Percentiles rank a stretch among this genome's conserved stretches.
These are phyloP conservation scores for Empidonax alnorum DNA, from an alignment of 2,113 vertebrate species.

Conservation along the genomic window DNA sequence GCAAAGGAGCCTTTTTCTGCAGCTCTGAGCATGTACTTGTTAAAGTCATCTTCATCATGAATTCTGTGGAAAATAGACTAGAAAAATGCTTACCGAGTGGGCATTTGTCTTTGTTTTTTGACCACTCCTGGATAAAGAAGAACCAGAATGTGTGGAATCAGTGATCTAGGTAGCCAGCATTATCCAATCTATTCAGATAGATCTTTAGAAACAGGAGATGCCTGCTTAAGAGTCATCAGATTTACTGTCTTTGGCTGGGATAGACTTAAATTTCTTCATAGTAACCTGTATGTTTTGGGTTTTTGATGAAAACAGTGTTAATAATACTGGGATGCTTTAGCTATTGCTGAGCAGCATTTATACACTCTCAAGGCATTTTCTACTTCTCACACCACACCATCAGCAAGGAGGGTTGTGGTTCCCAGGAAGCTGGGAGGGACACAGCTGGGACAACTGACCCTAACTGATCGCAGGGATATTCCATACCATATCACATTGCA, in stretches of 20 bases:
- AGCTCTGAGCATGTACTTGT: constrained; percentile 79
- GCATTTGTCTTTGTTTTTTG: constrained; percentile 85
- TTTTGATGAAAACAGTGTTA: too few species aligned
- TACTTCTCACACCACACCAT: not conserved
- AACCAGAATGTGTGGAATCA: constrained; percentile 88
- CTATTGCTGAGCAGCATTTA: not conserved
- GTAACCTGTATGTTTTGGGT: too few species aligned
- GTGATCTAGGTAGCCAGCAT: constrained; percentile 80
- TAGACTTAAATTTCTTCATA: too few species aligned
- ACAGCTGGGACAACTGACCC: not conserved
- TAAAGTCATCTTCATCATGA: constrained; percentile 81
- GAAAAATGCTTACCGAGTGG: constrained; percentile 87
- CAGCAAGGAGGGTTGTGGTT: accelerated
- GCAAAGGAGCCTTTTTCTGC: constrained; percentile 72
- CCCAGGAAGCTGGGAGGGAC: not conserved
- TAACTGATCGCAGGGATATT: not conserved
- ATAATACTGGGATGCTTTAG: too few species aligned
- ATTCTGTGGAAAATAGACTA: constrained; percentile 85
- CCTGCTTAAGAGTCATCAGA: too few species aligned
- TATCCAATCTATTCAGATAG: constrained; percentile 86
- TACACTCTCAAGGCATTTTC: not conserved
- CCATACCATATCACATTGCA: too few species aligned
- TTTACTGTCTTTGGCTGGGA: too few species aligned
- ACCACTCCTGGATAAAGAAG: constrained; percentile 85
- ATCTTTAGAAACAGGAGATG: constrained; percentile 86